Evolutionary conservation across 2,113 vertebrate species (phyloP).

Genomic region (Ceuthmochares aereus): DNA sequence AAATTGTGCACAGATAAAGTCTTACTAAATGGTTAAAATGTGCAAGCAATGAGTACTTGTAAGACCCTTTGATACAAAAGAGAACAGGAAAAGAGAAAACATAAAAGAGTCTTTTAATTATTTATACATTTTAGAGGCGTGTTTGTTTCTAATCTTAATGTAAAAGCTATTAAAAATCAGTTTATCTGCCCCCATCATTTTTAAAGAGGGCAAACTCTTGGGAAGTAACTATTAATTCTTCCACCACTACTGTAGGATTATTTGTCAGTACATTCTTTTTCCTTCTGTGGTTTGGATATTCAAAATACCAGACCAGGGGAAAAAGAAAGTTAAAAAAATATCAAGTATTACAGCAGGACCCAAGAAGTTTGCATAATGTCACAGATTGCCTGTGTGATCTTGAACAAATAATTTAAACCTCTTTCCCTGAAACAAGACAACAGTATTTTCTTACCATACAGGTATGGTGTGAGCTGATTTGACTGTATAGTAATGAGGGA

Average conservation of each 20-base stretch:
- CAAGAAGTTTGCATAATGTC: not conserved
- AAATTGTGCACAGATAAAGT: constrained; percentile 34
- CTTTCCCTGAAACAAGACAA: not conserved
- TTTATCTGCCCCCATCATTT: not conserved
- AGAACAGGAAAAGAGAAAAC: constrained; percentile 27
- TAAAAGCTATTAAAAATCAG: constrained; percentile 24
- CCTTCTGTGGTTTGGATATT: not conserved
- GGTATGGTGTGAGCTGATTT: not conserved
- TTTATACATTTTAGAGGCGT: constrained; percentile 29
- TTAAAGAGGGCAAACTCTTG: not conserved
- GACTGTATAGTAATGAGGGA: not conserved
- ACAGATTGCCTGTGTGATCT: not conserved
- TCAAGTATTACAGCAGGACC: not conserved
- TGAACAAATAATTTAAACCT: not conserved
- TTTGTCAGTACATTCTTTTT: not conserved
- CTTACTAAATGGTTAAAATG: constrained; percentile 53
- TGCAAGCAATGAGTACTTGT: constrained; percentile 3
- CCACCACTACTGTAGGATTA: not conserved
- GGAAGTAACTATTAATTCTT: not conserved
- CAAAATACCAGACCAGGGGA: fast-evolving
- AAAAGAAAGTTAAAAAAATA: not conserved
- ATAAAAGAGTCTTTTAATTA: not conserved
- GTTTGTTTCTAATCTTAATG: constrained; percentile 24
- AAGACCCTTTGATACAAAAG: not conserved
- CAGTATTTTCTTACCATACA: not conserved